A percentile compares a stretch with the other conserved stretches of the same genome.
phyloP scores from a whole-genome alignment of 1,140 invertebrate species.

The Mactra quadrangularis region DNA sequence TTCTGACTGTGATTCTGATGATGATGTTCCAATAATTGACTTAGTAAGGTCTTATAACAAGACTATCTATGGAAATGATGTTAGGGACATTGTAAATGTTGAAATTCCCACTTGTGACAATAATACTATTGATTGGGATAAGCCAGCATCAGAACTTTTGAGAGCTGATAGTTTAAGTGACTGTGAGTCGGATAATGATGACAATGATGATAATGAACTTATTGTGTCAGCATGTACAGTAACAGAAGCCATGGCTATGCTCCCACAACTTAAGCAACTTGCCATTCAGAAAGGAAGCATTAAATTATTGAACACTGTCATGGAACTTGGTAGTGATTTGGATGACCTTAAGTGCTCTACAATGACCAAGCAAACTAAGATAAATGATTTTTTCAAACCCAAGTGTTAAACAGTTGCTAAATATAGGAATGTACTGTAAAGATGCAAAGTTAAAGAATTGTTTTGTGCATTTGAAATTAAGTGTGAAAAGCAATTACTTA shows the following conservation, averaged over 20 bases:
- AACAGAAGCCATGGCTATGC: not conserved
- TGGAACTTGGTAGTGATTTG: not conserved
- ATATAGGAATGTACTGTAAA: too few relatives aligned
- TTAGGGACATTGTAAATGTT: not conserved
- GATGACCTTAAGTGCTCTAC: not conserved
- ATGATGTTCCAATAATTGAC: not conserved
- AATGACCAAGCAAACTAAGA: conserved; percentile 4
- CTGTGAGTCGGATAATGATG: not conserved
- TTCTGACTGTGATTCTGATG: not conserved
- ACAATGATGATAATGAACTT: not conserved
- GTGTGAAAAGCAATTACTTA: too few relatives aligned
- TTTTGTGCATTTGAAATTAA: too few relatives aligned
- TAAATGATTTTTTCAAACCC: conserved; percentile 11
- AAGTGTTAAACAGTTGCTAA: too few relatives aligned
- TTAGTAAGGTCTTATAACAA: not conserved
- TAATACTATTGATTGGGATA: not conserved
- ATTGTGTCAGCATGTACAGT: too few relatives aligned
- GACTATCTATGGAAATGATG: too few relatives aligned
- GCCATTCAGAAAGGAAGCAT: not conserved
- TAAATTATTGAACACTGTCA: not conserved
- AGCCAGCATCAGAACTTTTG: not conserved
- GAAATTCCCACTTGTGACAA: conserved; percentile 11
- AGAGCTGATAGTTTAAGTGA: not conserved
- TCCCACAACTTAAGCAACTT: conserved; percentile 1
- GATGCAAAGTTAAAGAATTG: too few relatives aligned